A percentile compares a stretch with the other conserved stretches of the same genome.
Conservation (phyloP, 2,888 invertebrate species). For the Blastobasis adustella region DNA sequence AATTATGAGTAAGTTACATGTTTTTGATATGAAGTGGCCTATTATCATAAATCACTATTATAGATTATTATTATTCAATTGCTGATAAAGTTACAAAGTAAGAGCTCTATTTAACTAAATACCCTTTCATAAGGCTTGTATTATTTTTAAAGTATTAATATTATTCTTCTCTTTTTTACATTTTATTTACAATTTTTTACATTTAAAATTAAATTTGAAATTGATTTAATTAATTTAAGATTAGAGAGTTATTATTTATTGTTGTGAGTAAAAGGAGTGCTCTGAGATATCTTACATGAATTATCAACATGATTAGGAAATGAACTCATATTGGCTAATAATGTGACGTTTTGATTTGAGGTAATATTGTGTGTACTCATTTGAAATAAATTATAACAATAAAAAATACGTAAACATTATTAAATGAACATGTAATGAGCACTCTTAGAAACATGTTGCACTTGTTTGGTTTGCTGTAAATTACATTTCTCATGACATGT, state of each 20-base stretch:
- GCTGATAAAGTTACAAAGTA: slow-evolving; percentile 55
- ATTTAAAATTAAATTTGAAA: slow-evolving; percentile 12
- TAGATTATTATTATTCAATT: slow-evolving; percentile 45
- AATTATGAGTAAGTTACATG: slow-evolving; percentile 34
- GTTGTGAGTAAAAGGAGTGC: slow-evolving; percentile 17
- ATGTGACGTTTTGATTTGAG: not conserved
- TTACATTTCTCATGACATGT: slow-evolving; percentile 46
- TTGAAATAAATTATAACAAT: not conserved
- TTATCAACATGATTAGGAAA: too few relatives aligned
- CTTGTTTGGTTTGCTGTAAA: slow-evolving; percentile 38
- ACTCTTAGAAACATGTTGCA: slow-evolving; percentile 28
- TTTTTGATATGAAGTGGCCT: slow-evolving; percentile 59
- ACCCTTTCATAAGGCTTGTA: slow-evolving; percentile 55
- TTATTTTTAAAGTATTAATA: slow-evolving; percentile 66
- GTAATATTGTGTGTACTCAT: not conserved
- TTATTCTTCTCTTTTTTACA: slow-evolving; percentile 28
- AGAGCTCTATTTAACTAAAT: slow-evolving; percentile 57
- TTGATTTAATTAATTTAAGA: slow-evolving; percentile 15
- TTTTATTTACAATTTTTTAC: slow-evolving; percentile 20
- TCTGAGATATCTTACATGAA: not conserved
- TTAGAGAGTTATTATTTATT: slow-evolving; percentile 23
- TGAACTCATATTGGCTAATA: not conserved
- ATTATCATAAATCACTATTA: slow-evolving; percentile 41
- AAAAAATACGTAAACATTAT: not conserved
- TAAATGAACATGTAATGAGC: slow-evolving; percentile 18